These are phyloP conservation scores for Sminthopsis crassicaudata DNA, from an alignment of 2,113 vertebrate species.

Conservation along the genomic window DNA sequence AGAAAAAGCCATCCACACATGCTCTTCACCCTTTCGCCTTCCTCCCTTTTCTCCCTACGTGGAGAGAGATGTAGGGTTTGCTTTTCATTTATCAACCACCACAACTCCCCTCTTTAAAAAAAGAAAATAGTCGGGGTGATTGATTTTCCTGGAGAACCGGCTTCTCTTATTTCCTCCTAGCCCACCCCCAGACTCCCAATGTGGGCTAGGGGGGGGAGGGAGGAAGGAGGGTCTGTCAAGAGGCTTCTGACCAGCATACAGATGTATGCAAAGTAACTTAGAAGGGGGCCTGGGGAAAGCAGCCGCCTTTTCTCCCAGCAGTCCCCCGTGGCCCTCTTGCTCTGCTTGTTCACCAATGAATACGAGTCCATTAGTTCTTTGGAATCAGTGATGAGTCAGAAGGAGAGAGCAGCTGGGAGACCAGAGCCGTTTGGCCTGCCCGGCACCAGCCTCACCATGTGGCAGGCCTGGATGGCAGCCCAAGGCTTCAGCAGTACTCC, in stretches of 20 bases:
- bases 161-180: not conserved
- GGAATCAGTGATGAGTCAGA: conserved; percentile 35
- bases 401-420: conserved; percentile 78
- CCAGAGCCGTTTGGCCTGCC: conserved; percentile 65
- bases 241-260: conserved; percentile 70
- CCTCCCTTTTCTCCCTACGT: not conserved
- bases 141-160: not conserved
- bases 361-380: conserved; percentile 53
- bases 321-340: conserved; percentile 40
- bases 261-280: conserved; percentile 72
- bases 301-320: conserved; percentile 19
- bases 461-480: conserved; percentile 80
- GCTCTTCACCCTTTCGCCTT: not conserved
- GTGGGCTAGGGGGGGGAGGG: not conserved
- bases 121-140: not conserved
- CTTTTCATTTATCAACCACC: not conserved
- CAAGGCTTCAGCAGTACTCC: conserved; percentile 60
- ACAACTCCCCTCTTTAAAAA: not conserved
- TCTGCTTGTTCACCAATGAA: not conserved
- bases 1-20: conserved; percentile 48
- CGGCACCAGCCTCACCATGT: conserved; percentile 77
- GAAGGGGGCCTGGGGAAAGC: conserved; percentile 47
- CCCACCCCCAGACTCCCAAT: not conserved
- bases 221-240: not conserved
- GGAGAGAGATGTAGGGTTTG: not conserved